Percentiles rank a stretch among this genome's conserved stretches.
Conservation (phyloP, 1,140 invertebrate species). For the Drosophila paulistorum region DNA sequence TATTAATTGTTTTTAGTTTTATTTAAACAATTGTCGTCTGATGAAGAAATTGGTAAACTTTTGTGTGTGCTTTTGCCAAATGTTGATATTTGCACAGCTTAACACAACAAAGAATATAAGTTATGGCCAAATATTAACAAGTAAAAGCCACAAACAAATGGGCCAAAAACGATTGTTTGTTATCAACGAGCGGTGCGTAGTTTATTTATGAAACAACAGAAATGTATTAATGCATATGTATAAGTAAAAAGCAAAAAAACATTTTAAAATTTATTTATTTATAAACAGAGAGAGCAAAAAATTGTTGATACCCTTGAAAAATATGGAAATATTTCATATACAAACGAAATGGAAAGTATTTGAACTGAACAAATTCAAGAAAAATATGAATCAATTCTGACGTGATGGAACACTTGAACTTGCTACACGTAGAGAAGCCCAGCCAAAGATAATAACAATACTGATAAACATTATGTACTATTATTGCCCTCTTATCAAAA, state of each 20-base stretch:
- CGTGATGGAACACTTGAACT: conserved; percentile 35
- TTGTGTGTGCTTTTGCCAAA: neutral
- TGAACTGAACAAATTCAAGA: neutral
- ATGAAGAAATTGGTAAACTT: conserved; percentile 13
- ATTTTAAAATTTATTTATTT: neutral
- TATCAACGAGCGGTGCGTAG: conserved; percentile 44
- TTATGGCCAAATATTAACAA: conserved; percentile 20
- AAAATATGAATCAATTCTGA: conserved; percentile 20
- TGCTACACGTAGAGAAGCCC: conserved; percentile 38
- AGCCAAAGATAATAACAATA: conserved; percentile 19
- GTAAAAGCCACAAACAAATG: conserved; percentile 16
- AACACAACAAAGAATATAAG: conserved; percentile 24
- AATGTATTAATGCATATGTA: conserved; percentile 20
- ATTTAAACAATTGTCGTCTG: neutral
- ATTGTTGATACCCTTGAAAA: neutral
- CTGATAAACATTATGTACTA: neutral
- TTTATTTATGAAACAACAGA: conserved; percentile 48
- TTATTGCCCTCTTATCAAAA: neutral
- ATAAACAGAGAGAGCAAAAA: neutral
- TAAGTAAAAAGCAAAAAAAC: conserved; percentile 12
- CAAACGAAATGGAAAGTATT: neutral
- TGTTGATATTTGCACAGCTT: conserved; percentile 35
- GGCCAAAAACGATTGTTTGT: conserved; percentile 3
- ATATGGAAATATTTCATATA: neutral
- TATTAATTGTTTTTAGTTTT: conserved; percentile 1